phyloP scores from a whole-genome alignment of 2,113 vertebrate species.

The Cairina moschata region DNA sequence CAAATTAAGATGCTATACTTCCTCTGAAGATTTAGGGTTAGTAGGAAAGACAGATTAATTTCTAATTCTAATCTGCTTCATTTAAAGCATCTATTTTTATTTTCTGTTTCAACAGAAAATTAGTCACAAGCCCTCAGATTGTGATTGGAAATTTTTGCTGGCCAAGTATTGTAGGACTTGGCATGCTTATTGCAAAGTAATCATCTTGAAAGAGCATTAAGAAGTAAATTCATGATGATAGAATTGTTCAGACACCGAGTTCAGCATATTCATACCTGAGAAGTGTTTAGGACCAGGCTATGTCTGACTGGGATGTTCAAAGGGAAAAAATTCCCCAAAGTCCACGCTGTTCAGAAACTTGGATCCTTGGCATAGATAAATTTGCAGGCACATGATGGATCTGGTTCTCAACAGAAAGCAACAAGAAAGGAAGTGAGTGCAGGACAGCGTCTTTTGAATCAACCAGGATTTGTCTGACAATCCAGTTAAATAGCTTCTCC shows the following conservation, averaged over 20 bases:
- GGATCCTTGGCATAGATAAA: not conserved
- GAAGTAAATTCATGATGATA: not conserved
- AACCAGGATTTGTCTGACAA: not conserved
- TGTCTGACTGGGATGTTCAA: not conserved
- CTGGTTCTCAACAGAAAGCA: not conserved
- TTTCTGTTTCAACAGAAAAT: not conserved
- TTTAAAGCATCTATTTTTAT: not conserved
- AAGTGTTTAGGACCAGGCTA: not conserved
- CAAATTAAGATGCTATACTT: not conserved
- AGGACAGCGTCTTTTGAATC: not conserved
- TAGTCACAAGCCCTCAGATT: not conserved
- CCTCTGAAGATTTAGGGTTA: not conserved
- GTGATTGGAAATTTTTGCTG: not conserved
- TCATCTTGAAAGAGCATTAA: not conserved
- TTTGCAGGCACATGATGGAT: not conserved
- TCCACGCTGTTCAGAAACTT: not conserved
- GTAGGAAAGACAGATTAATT: not conserved
- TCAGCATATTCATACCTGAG: not conserved
- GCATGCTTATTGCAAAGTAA: not conserved
- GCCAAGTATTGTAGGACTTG: not conserved
- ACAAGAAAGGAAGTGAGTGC: not conserved
- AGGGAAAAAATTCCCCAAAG: not conserved
- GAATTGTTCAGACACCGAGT: not conserved
- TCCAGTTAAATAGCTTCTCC: not conserved
- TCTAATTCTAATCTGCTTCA: not conserved